Evolutionary conservation across 2,113 vertebrate genomes (phyloP), one percentile per base, ranked within the genome.

Genomic region (Scomber scombrus): DNA sequence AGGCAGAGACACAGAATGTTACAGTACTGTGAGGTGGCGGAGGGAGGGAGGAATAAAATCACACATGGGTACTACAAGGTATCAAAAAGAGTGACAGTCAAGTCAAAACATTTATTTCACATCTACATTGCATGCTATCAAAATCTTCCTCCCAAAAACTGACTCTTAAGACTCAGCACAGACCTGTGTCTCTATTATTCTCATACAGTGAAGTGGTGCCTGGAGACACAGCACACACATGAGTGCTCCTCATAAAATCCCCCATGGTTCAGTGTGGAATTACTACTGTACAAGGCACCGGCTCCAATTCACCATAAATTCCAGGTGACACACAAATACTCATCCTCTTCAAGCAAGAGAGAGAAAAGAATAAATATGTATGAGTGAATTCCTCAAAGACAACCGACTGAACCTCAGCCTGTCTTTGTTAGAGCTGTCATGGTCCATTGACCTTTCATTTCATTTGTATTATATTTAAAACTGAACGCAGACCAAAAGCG

Each of bases 371-470:
- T 45, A 78, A 47, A 18, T 11, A 47, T 49, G 52, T 12, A 5
- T 11, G 47, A 51, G 11, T 66, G 21, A 71, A 54, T 76, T 12
- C 19, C 56, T 78, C 16, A 26, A 14, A 19, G 55, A 47, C 29
- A 62, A 52, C 16, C 1, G 66, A 68, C n/a, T 64, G n/a, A 51
- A 55, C 51, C 45, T 21, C 58, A 75, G 46, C 29, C 26, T 40
- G 63, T 54, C 47, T 71, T 71, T 43, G 57, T 71, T 49, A 10
- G 34, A 71, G 52, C 58, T 23, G 47, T 50, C 46, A 60, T 1
- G 54, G 50, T 80, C 29, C 60, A 23, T 14, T 71, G 54, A 71
- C 63, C 75, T 70, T 66, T 71, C 1, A 57, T 70, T 66, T 71
- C 1, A 57, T 45, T 78, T 40, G 21, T 49, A 81, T 83, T 47